Evolutionary conservation across 2,113 vertebrate genomes (phyloP).

Genomic region (Saccopteryx bilineata): DNA sequence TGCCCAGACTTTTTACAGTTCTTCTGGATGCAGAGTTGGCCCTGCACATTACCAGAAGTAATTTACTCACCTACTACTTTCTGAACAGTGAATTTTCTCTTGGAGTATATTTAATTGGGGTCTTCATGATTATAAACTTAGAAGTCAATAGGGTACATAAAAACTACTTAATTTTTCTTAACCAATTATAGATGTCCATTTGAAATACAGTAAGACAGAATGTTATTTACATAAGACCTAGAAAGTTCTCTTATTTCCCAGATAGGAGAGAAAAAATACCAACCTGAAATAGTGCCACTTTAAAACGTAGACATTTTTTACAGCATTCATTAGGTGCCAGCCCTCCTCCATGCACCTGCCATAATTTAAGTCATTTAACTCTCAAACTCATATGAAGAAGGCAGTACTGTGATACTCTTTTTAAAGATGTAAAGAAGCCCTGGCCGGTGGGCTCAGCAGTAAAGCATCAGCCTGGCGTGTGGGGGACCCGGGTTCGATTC

Average conservation of each 20-base stretch:
- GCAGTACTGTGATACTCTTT: not conserved
- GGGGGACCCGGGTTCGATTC: too few relatives aligned
- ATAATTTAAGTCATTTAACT: not conserved
- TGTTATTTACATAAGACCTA: not conserved
- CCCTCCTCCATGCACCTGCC: not conserved
- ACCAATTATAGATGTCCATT: not conserved
- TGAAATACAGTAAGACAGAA: not conserved
- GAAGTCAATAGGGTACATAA: not conserved
- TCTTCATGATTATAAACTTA: constrained; percentile 17
- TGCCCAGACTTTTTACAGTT: not conserved
- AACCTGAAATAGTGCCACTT: not conserved
- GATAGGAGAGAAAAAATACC: not conserved
- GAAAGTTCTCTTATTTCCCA: not conserved
- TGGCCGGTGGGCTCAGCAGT: too few relatives aligned
- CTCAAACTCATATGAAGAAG: not conserved
- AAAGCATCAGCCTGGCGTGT: too few relatives aligned
- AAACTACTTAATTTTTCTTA: not conserved
- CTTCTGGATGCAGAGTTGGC: not conserved
- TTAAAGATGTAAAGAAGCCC: not conserved
- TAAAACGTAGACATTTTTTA: not conserved
- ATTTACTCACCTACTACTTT: not conserved
- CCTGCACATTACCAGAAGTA: not conserved
- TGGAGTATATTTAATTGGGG: not conserved
- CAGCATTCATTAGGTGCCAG: not conserved
- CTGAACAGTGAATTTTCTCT: not conserved